Conservation (phyloP, 2,113 vertebrate genomes). For the Chamaetylas fuelleborni region DNA sequence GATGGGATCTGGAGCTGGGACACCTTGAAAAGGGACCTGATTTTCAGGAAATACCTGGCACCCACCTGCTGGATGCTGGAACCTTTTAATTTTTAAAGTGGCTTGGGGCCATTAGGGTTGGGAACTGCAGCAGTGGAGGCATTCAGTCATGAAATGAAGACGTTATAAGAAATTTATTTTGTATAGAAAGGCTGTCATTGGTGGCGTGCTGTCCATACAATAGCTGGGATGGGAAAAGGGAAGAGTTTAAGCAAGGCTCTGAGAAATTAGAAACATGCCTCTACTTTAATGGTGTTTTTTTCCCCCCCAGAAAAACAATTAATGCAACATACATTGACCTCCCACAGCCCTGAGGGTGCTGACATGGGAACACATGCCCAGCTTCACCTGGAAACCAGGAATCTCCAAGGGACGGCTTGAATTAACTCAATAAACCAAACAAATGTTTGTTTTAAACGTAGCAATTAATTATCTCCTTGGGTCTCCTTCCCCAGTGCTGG, state of each 20-base stretch:
- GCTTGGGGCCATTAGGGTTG: not conserved
- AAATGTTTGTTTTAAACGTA: slow-evolving; percentile 44
- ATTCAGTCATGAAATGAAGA: not conserved
- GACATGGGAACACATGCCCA: not conserved
- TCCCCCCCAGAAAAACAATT: not conserved
- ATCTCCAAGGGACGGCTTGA: not conserved
- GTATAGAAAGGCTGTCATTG: not conserved
- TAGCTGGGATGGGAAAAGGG: not conserved
- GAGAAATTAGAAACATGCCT: slow-evolving; percentile 32
- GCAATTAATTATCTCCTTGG: slow-evolving; percentile 37
- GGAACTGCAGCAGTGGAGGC: not conserved
- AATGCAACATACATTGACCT: not conserved
- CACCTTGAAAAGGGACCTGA: not conserved
- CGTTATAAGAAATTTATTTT: not conserved
- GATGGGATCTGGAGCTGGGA: not conserved
- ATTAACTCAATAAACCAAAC: slow-evolving; percentile 26
- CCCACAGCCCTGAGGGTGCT: not conserved
- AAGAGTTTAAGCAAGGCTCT: not conserved
- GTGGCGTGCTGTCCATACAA: not conserved
- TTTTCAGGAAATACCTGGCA: not conserved
- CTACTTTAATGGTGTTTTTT: not conserved
- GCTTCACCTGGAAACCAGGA: slow-evolving; percentile 46
- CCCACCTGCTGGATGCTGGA: not conserved
- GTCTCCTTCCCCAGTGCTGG: slow-evolving; percentile 3
- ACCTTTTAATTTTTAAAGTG: rapidly evolving